Conservation (phyloP, 1,140 invertebrate species). For the Cherax destructor region DNA sequence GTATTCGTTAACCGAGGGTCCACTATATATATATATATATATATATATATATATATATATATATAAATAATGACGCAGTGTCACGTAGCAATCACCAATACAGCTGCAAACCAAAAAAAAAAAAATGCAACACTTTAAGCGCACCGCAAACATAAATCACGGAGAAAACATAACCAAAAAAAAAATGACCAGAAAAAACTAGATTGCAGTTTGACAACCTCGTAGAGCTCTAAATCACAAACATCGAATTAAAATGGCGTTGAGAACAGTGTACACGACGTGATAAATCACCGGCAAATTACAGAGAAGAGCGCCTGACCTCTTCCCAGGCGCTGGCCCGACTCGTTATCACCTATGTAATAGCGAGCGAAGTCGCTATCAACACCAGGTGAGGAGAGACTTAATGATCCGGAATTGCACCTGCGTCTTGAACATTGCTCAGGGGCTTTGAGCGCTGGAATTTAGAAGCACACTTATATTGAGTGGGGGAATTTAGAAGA, state of each 20-base stretch:
- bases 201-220: background rate
- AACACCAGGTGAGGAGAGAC: background rate
- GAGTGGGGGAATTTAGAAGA: too few species aligned
- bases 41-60: too few species aligned
- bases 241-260: background rate
- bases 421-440: background rate
- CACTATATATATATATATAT: too few species aligned
- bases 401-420: background rate
- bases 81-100: too few species aligned
- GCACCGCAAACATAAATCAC: background rate
- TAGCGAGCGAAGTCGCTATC: background rate
- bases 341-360: background rate
- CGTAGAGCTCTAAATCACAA: background rate
- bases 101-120: too few species aligned
- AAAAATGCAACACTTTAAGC: too few species aligned
- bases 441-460: background rate
- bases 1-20: too few species aligned
- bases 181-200: background rate
- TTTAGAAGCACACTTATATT: too few species aligned
- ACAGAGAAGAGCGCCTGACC: background rate
- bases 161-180: background rate
- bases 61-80: too few species aligned
- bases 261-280: background rate
- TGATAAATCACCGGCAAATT: background rate
- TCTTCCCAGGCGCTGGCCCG: background rate